Base-by-base conservation (phyloP, 2,113 vertebrate species). In the Myrmecobius fasciatus region DNA sequence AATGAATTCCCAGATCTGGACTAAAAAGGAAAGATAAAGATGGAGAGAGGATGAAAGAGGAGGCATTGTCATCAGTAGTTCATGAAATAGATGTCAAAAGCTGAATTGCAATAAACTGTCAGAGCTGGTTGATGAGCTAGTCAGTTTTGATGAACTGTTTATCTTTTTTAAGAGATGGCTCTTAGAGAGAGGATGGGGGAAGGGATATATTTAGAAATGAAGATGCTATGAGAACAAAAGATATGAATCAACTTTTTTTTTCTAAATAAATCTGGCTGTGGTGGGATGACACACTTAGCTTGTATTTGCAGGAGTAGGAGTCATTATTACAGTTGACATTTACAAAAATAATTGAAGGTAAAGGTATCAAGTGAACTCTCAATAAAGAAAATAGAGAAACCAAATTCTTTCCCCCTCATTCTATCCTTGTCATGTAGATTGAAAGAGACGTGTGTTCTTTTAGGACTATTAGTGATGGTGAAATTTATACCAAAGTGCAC, bases 221-320 rank as follows among this genome's bases (percentile, higher is more conserved):
- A 91, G 89, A 93, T 53, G 31, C 2, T 90, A n/a, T 67, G 52
- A 20, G 52, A 92, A 48, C 14, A 60, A 93, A 95, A 89, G 67
- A n/a, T 14, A 36, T 75, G 11, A 56, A 56, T 56, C 8, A 25
- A 54, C 10, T 26, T n/a, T n/a, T 67, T 67, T 88, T 14, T 67
- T 46, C 25, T 0, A 46, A 26, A 49, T 26, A 56, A 91, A 67
- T 11, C 89, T 56, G 20, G 11, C 92, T 60, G 48, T 31, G 83
- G 7, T 43, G n/a, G 36, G n/a, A 47, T 88, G 89, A 12, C n/a
- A 0, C 20, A 46, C 90, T 92, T 88, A 51, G 26, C 89, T 95
- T 91, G 9, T 53, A 25, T 89, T 90, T 97, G 89, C 89, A 25
- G 20, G 47, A 94, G 89, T 14, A 90, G 90, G 52, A 93, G 51